Base-by-base conservation (phyloP, 2,797 vertebrate species). In the Chrysocyon brachyurus region DNA sequence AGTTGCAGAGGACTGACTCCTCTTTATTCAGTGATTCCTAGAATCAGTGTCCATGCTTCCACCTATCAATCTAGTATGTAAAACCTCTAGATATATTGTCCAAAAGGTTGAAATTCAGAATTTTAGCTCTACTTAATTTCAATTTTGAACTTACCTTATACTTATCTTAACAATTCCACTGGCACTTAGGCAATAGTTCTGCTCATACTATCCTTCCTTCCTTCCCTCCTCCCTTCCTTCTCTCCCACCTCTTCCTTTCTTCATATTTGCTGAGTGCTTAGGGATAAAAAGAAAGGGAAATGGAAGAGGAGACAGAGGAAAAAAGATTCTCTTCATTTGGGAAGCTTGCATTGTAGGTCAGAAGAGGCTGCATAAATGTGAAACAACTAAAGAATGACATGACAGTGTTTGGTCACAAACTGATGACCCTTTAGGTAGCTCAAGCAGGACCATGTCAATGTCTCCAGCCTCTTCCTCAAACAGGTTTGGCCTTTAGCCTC, bases 281-380 rank as follows among this genome's bases (percentile, higher is more conserved):
- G 70, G n/a, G 31, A 61, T 68, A 63, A 79, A 87, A 93, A 33
- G 57, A 28, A 31, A 21, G 81, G 8, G 59, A 82, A 36, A 21
- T 6, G 2, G 33, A 40, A 3, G 36, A 64, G 31, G 6, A 61
- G 17, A 4, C 54, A 7, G 5, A 79, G 14, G 22, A 61, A 31
- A 59, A 85, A 70, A 57, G 15, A 70, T n/a, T 93, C 52, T 86
- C 82, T 87, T 66, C 54, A 17, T 78, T 86, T 73, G 73, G 63
- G 15, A 83, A 83, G 46, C 31, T 68, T 75, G 33, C 26, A 24
- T 73, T 77, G 33, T 70, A 33, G 31, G 31, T 66, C n/a, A 68
- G 17, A 93, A 59, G 3, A 56, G 73, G 16, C 40, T 92, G 49
- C 8, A 0, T 11, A 68, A 81, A 36, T 6, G 10, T 49, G 92